Conservation (phyloP, 2,888 invertebrate species). For the Peribatodes rhomboidaria region DNA sequence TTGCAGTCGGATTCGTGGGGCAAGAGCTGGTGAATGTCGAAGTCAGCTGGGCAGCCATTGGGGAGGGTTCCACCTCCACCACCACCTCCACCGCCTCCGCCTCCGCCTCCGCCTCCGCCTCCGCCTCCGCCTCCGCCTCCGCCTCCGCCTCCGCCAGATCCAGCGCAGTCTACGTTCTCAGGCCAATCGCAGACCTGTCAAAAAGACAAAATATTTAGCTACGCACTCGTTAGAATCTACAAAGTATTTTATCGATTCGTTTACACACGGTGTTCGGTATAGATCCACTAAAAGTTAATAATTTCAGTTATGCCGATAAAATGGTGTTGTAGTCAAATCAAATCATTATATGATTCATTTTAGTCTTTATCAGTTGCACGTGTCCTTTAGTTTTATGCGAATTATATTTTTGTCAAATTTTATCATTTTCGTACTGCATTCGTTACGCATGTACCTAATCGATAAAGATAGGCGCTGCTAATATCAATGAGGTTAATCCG, state of each 20-base stretch:
- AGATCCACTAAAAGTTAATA: too few relatives aligned
- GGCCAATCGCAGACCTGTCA: constrained; percentile 45
- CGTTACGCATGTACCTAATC: background rate
- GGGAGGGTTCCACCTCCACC: background rate
- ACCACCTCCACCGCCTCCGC: background rate
- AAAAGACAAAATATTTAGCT: constrained; percentile 10
- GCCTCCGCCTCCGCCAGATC: constrained; percentile 11
- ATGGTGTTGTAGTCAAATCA: too few relatives aligned
- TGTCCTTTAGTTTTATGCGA: background rate
- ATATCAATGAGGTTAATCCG: background rate
- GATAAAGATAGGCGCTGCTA: background rate
- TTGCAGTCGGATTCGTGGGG: constrained; percentile 63
- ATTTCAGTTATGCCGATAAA: too few relatives aligned
- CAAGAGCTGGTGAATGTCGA: constrained; percentile 53
- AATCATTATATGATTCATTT: too few relatives aligned
- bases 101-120: background rate
- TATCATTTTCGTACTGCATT: background rate
- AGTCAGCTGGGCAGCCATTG: constrained; percentile 62
- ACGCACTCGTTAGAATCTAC: too few relatives aligned
- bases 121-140: constrained; percentile 12
- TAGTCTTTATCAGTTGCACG: background rate
- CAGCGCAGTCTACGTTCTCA: constrained; percentile 35
- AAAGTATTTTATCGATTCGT: too few relatives aligned
- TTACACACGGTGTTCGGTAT: too few relatives aligned
- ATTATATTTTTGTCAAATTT: background rate